These are phyloP conservation scores for Agrotis segetum DNA, from an alignment of 2,888 invertebrate genomes.

Conservation along the genomic window DNA sequence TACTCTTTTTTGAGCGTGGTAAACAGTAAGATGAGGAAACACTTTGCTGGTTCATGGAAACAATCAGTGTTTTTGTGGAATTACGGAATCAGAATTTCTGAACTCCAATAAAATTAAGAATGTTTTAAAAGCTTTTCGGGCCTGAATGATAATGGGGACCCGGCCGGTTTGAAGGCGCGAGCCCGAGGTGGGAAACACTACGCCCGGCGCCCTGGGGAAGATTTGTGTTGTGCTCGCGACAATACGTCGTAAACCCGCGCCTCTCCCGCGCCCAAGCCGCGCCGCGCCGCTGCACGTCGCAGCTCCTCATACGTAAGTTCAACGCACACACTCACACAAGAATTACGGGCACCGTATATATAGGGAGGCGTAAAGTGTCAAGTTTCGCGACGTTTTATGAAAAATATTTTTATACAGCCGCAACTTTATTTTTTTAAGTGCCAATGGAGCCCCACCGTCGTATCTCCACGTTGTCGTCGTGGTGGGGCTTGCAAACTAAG, in stretches of 20 bases:
- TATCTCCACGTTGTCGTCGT: no score
- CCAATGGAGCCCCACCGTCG: slow-evolving; percentile 52
- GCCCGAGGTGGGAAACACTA: slow-evolving; percentile 64
- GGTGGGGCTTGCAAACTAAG: no score
- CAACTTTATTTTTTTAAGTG: slow-evolving; percentile 63
- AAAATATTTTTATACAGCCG: slow-evolving; percentile 63
- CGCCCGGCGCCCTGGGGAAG: slow-evolving; percentile 66
- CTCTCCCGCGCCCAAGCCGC: slow-evolving; percentile 10
- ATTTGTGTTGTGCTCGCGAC: slow-evolving; percentile 74
- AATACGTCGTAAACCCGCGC: slow-evolving; percentile 69
- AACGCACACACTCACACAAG: slow-evolving; percentile 57
- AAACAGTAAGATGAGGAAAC: slow-evolving; percentile 10
- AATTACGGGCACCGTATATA: slow-evolving; percentile 57
- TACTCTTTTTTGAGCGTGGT: slow-evolving; percentile 34
- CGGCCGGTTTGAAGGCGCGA: slow-evolving; percentile 41
- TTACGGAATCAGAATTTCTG: slow-evolving; percentile 44
- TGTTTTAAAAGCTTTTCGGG: slow-evolving; percentile 76
- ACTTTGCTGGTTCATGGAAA: slow-evolving; percentile 4
- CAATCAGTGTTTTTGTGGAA: slow-evolving; percentile 35
- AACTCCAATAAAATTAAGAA: slow-evolving; percentile 74
- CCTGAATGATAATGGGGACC: slow-evolving; percentile 72
- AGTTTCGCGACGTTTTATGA: slow-evolving; percentile 66
- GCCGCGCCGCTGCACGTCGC: slow-evolving; percentile 43
- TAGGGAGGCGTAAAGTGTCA: slow-evolving; percentile 66
- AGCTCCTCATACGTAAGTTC: slow-evolving; percentile 61